Evolutionary conservation across 2,113 vertebrate genomes (phyloP).

Genomic region (Dipodomys merriami): DNA sequence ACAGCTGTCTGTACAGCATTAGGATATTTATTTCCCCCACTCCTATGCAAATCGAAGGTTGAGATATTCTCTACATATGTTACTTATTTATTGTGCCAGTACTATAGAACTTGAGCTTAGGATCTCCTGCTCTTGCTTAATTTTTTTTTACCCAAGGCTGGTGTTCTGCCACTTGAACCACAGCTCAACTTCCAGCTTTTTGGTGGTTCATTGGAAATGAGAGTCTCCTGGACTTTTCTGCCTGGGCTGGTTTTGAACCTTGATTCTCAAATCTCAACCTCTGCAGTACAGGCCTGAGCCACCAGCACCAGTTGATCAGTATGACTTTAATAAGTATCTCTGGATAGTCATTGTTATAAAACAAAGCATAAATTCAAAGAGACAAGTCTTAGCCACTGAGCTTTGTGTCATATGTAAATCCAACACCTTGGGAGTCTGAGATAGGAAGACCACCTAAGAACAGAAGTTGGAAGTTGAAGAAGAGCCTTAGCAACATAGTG

Average conservation of each 20-base stretch:
- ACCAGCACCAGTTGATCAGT: background rate
- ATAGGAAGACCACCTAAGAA: background rate
- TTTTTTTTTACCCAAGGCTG: too few species aligned
- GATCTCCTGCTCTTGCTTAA: background rate
- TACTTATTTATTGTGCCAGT: background rate
- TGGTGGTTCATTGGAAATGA: too few species aligned
- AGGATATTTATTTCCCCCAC: background rate
- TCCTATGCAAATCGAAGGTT: constrained; percentile 1
- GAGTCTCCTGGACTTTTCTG: too few species aligned
- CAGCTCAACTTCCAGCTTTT: too few species aligned
- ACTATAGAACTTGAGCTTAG: too few species aligned
- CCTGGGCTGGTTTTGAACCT: too few species aligned
- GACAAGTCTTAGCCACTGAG: background rate
- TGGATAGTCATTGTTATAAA: background rate
- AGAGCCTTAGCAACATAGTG: background rate
- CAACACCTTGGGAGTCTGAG: background rate
- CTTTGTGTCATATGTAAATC: background rate
- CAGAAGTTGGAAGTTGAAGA: background rate
- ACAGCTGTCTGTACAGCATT: background rate
- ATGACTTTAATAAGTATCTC: background rate
- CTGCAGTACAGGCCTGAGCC: too few species aligned
- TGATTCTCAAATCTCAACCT: too few species aligned
- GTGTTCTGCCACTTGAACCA: too few species aligned
- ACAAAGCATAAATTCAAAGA: constrained; percentile 6
- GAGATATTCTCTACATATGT: background rate